phyloP scores from a whole-genome alignment of 1,140 invertebrate species.

The Neoseiulus cucumeris region DNA sequence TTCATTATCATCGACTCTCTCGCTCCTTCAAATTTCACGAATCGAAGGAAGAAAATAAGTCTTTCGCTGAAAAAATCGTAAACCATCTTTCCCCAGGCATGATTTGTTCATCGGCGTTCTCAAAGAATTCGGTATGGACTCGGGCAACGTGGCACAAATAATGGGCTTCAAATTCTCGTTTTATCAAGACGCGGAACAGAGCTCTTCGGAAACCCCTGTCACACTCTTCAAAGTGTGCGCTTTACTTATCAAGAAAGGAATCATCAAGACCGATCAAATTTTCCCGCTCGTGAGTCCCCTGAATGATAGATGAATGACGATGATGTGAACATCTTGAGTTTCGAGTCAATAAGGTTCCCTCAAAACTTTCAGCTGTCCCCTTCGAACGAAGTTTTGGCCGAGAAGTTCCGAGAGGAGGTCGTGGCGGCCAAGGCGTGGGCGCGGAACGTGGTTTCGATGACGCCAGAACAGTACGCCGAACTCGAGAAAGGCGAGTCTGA shows the following conservation, averaged over 20 bases:
- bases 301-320: background rate
- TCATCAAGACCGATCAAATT: conserved; percentile 65
- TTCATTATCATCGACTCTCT: no score
- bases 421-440: conserved; percentile 9
- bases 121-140: conserved; percentile 29
- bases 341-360: background rate
- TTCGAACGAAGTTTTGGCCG: background rate
- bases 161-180: conserved; percentile 82
- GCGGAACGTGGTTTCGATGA: conserved; percentile 14
- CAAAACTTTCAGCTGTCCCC: background rate
- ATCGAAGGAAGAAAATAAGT: no score
- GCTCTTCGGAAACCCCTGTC: conserved; percentile 40
- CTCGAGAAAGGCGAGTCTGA: conserved; percentile 13
- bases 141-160: conserved; percentile 68
- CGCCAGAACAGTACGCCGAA: conserved; percentile 13
- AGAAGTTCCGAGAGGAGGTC: background rate
- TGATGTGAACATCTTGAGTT: background rate
- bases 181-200: conserved; percentile 40
- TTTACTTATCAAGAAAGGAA: conserved; percentile 60
- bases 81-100: conserved; percentile 15
- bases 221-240: conserved; percentile 70
- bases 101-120: conserved; percentile 27
- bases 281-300: conserved; percentile 57
- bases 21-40: no score
- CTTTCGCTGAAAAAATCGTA: no score